Evolutionary conservation across 2,888 invertebrate genomes (phyloP), one percentile per base, ranked within the genome.

Genomic region (Eupithecia insigniata): DNA sequence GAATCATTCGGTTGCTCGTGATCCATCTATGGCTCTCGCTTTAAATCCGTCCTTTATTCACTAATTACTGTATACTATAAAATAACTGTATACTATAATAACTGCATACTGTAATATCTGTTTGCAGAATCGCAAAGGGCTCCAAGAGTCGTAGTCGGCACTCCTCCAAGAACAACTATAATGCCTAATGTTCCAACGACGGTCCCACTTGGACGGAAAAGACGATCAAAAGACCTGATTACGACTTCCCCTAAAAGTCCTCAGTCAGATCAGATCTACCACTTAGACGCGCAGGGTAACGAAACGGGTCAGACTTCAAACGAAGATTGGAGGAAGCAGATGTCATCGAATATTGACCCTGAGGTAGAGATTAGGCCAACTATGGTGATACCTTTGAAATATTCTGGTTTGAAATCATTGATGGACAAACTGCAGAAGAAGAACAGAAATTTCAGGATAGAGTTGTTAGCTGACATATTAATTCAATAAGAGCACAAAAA

Each of bases 371-470:
- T 79, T 3, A 77, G 70, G 55, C 70, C 80, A 10, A 82, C 81
- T 5, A 78, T 84, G 69, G 70, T 80, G 0, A 64, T 84, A 7
- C 78, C 83, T 0, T 39, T 84, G 22, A 71, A 80, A 16, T 76
- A 65, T 36, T 69, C 71, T 5, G 70, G 81, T 61, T 77, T 89
- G 22, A 72, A 80, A 2, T 30, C 79, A 10, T 78, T 89, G 7
- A 72, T 89, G 65, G 71, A 82, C 8, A 84, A 82, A 71, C 81
- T 89, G 71, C 81, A 83, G 34, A 67, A 68, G 28, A 78, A 70
- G 66, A 84, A 84, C 64, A 82, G 78, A 71, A 88, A 88, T 76
- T 74, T 85, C 2, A 88, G 89, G 0, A 72, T 89, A 39, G 82
- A 89, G 75, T 79, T 89, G 69, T 73, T 89, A 67, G 80, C 81